Conservation (phyloP, 2,888 invertebrate genomes). For the Andrena chrysosceles region DNA sequence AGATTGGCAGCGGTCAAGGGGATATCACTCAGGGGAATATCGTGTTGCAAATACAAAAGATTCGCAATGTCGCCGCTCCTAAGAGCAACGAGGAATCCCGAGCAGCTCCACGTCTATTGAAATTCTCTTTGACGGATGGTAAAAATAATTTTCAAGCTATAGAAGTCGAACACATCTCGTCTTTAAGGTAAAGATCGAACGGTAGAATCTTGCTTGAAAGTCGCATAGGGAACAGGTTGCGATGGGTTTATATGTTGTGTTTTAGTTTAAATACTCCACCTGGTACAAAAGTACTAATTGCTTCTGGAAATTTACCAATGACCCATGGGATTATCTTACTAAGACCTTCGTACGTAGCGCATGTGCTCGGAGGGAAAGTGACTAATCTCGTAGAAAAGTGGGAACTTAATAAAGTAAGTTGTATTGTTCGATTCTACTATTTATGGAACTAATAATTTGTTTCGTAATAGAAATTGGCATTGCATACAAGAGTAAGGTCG, state of each 20-base stretch:
- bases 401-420: conserved; percentile 88
- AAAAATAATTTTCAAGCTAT: conserved; percentile 91
- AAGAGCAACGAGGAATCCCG: conserved; percentile 95
- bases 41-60: conserved; percentile 94
- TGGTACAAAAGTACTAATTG: conserved; percentile 92
- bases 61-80: conserved; percentile 95
- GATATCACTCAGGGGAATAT: conserved; percentile 83
- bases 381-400: conserved; percentile 94
- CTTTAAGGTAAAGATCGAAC: conserved; percentile 85
- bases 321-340: conserved; percentile 92
- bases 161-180: conserved; percentile 90
- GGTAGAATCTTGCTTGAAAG: not conserved
- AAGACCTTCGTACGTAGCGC: conserved; percentile 88
- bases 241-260: conserved; percentile 14
- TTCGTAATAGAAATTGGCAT: conserved; percentile 80
- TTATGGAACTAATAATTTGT: not conserved
- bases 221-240: not conserved
- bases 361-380: conserved; percentile 93
- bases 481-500: conserved; percentile 85
- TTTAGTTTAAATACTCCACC: conserved; percentile 93
- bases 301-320: conserved; percentile 86
- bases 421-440: conserved; percentile 33
- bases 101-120: conserved; percentile 93
- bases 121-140: conserved; percentile 94
- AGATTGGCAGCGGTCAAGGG: conserved; percentile 89